Evolutionary conservation across 2,797 vertebrate genomes (phyloP).

Genomic region (Micrastur ruficollis): DNA sequence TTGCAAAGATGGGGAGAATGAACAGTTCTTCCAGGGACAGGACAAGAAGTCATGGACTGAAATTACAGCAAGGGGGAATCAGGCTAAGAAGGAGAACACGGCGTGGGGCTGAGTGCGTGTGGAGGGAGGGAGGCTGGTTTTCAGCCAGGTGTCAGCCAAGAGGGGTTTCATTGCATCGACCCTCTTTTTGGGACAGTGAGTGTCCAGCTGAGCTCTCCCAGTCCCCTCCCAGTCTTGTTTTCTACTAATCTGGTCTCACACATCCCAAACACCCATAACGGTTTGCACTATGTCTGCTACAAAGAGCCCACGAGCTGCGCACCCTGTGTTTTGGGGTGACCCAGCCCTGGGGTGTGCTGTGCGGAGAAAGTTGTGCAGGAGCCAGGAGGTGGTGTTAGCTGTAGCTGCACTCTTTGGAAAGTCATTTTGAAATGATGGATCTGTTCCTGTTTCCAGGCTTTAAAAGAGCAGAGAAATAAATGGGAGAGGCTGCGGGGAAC

Average conservation of each 20-base stretch:
- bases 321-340: not conserved
- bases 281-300: not conserved
- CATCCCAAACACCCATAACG: not conserved
- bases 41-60: not conserved
- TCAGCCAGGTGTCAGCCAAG: not conserved
- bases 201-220: not conserved
- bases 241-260: not conserved
- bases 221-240: not conserved
- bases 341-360: not conserved
- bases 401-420: not conserved
- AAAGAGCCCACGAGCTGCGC: not conserved
- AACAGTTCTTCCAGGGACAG: not conserved
- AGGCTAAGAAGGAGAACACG: not conserved
- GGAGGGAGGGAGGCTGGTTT: not conserved
- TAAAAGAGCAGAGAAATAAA: not conserved
- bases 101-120: not conserved
- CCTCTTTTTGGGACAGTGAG: not conserved
- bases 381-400: not conserved
- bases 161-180: accelerated
- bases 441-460: not conserved
- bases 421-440: not conserved
- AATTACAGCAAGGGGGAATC: not conserved
- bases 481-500: not conserved
- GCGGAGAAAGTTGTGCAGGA: not conserved
- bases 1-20: not conserved